Base-by-base conservation (phyloP, 2,888 invertebrate genomes). In the Branchellion lobata region DNA sequence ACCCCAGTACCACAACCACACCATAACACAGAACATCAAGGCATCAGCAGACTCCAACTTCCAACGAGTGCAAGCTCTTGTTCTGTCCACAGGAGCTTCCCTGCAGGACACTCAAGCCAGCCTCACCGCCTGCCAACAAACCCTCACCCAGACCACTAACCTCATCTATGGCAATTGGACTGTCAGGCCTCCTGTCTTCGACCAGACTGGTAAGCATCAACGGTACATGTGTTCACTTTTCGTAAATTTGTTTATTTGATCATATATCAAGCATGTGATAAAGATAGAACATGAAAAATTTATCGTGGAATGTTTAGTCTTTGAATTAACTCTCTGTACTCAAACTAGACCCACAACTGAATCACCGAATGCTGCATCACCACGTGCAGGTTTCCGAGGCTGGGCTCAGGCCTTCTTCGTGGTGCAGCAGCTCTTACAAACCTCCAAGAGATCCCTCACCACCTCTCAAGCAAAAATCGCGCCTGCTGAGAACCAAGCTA, bases 111-210 rank as follows among this genome's bases (percentile, higher is more conserved):
- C 73, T 29, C 2, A 5, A 3, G 21, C 5, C 40, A 73, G 14
- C 24, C 40, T 73, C 24, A 5, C 36, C 5, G 8, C 8, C 2
- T 73, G 73, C 73, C 36, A 40, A 47, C 73, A 40, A 73, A 73
- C 18, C 36, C 47, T 73, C 24, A 14, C 73, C 14, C 33, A 73
- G n/a, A 27, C 27, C 24, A 21, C 3, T 24, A 34, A 40, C 47
- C 73, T 73, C 73, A 73, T 73, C 27, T 24, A 34, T 5, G 73
- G 73, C 2, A 34, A 21, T 14, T 73, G 47, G 40, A 73, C 73
- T 14, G 31, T 40, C 73, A 34, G 27, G 8, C 73, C 73, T 24
- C 73, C 29, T 33, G 27, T 73, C 34, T 73, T 5, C 14, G 47
- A 33, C 40, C 33, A 73, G 18, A 40, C 73, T 14, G 47, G 73